Percentiles rank a stretch among this genome's conserved stretches.
These are phyloP conservation scores for Drosophila ironensis DNA, from an alignment of 1,140 invertebrate species.

Conservation along the genomic window DNA sequence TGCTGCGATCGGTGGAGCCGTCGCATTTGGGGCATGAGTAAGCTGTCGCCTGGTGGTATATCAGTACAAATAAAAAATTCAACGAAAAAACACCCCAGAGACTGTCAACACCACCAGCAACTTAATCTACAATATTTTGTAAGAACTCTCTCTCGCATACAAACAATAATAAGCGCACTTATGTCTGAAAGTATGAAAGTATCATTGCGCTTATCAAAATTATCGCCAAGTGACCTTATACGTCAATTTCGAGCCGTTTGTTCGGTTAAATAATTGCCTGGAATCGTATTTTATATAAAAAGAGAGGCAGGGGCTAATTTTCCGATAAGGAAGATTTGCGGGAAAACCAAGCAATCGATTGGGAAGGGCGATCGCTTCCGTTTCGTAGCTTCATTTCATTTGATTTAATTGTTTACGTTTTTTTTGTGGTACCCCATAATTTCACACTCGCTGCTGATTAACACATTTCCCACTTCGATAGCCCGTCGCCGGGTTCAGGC, in stretches of 20 bases:
- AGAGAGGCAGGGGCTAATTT: constrained; percentile 9
- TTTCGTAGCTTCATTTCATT: constrained; percentile 16
- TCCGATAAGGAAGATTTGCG: constrained; percentile 22
- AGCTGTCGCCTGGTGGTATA: constrained; percentile 16
- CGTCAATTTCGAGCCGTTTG: constrained; percentile 40
- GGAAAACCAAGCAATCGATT: constrained; percentile 10
- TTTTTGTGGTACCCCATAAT: constrained; percentile 20
- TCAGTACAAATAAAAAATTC: constrained; percentile 11
- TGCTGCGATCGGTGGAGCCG: not conserved
- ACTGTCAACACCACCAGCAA: constrained; percentile 62
- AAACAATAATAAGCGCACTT: constrained; percentile 2
- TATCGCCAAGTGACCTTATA: constrained; percentile 69
- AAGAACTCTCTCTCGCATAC: constrained; percentile 40
- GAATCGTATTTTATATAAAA: constrained; percentile 35
- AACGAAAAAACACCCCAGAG: constrained; percentile 27
- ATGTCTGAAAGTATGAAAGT: too few species aligned
- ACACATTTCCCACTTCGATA: constrained; percentile 41
- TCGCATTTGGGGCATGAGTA: constrained; percentile 51
- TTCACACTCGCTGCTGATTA: constrained; percentile 55
- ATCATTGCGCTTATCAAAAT: constrained; percentile 59
- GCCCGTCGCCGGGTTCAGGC: constrained; percentile 27
- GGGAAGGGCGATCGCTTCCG: constrained; percentile 10
- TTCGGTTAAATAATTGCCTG: constrained; percentile 41
- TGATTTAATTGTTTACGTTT: constrained; percentile 43
- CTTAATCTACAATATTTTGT: constrained; percentile 61